Percentiles rank a stretch among this genome's conserved stretches.
Evolutionary conservation across 2,113 vertebrate species (phyloP).

Genomic region (Harpagus bidentatus): DNA sequence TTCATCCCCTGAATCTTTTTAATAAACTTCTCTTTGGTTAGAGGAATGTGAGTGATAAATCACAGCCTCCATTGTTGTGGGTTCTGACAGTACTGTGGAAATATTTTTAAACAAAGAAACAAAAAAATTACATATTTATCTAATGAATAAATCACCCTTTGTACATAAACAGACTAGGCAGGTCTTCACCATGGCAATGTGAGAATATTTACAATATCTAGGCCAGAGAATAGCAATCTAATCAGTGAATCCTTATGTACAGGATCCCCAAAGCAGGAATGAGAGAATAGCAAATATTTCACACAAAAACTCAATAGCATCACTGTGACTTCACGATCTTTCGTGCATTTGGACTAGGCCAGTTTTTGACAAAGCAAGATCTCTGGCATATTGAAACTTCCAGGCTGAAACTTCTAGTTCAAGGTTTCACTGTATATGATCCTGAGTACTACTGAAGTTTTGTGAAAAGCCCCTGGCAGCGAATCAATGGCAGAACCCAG

Average conservation of each 20-base stretch:
- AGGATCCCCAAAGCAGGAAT: background rate
- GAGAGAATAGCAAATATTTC: background rate
- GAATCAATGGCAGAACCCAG: background rate
- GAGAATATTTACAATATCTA: background rate
- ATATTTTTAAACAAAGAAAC: slow-evolving; percentile 25
- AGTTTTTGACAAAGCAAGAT: background rate
- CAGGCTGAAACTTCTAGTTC: background rate
- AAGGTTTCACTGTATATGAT: too few relatives aligned
- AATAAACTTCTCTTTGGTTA: background rate
- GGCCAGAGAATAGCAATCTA: background rate
- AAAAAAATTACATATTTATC: background rate
- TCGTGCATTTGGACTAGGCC: background rate
- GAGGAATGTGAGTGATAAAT: background rate
- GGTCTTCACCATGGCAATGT: background rate
- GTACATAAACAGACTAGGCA: background rate
- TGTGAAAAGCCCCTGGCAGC: background rate
- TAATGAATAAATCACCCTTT: slow-evolving; percentile 30
- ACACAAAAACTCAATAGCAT: background rate
- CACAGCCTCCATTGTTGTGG: background rate
- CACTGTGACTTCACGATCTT: background rate
- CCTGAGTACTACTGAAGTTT: background rate
- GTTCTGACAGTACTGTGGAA: background rate
- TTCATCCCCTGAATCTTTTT: background rate
- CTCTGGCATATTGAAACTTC: background rate
- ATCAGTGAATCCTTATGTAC: background rate